Evolutionary conservation across 2,113 vertebrate genomes (phyloP).

Genomic region (Psittacula cyanocephala): DNA sequence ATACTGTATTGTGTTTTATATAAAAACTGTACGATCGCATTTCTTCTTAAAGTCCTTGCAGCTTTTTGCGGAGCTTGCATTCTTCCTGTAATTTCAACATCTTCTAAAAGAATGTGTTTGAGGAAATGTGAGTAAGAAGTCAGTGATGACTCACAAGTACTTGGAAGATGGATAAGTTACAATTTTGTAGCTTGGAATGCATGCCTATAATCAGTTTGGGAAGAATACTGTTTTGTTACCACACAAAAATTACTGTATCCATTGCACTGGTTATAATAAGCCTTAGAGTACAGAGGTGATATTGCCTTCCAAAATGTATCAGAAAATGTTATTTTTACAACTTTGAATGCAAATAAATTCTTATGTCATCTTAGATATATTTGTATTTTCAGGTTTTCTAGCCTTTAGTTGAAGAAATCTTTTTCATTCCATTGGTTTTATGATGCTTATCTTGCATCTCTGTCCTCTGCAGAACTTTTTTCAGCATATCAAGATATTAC

Average conservation of each 20-base stretch:
- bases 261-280: conserved; percentile 1
- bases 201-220: conserved; percentile 44
- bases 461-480: background rate
- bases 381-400: background rate
- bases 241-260: conserved; percentile 18
- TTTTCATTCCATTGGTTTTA: background rate
- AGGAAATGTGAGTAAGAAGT: conserved; percentile 79
- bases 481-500: background rate
- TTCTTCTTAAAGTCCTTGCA: background rate
- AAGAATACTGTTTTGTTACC: conserved; percentile 22
- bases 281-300: background rate
- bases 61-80: conserved; percentile 70
- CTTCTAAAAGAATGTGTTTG: conserved; percentile 74
- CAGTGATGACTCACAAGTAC: conserved; percentile 73
- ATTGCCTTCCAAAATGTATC: background rate
- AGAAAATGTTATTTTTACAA: background rate
- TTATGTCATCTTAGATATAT: background rate
- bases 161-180: conserved; percentile 66
- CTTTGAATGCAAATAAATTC: background rate
- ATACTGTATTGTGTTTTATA: background rate
- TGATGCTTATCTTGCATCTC: background rate
- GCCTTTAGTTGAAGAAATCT: background rate
- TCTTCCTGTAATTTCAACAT: conserved; percentile 75
- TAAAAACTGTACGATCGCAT: background rate
- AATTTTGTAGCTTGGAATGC: conserved; percentile 46